phyloP scores from a whole-genome alignment of 2,797 vertebrate genomes.

The Rhinophrynus dorsalis region DNA sequence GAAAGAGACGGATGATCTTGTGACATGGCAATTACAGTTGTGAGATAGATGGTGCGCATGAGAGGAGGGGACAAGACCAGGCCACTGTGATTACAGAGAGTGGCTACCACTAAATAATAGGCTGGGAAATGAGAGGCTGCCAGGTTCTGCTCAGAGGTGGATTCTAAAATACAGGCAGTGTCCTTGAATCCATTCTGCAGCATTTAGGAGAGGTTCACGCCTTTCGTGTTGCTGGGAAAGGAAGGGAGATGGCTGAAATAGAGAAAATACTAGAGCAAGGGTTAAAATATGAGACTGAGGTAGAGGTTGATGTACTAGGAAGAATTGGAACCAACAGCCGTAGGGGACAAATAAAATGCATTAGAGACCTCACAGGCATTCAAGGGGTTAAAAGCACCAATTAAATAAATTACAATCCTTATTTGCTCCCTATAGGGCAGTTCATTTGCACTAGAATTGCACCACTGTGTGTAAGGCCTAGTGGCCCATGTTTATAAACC shows the following conservation, averaged over 20 bases:
- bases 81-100: slow-evolving; percentile 95
- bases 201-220: slow-evolving; percentile 12
- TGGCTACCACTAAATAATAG: slow-evolving; percentile 94
- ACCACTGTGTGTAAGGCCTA: too few species aligned
- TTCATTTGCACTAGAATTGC: too few species aligned
- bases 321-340: too few species aligned
- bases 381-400: too few species aligned
- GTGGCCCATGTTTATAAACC: too few species aligned
- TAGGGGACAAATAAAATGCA: too few species aligned
- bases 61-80: slow-evolving; percentile 83
- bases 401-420: too few species aligned
- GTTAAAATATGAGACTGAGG: background rate
- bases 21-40: slow-evolving; percentile 92
- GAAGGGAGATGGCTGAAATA: background rate
- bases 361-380: too few species aligned
- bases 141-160: slow-evolving; percentile 86
- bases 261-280: background rate
- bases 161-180: slow-evolving; percentile 94
- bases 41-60: slow-evolving; percentile 93
- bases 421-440: too few species aligned
- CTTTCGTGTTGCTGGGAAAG: background rate
- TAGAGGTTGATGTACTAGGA: background rate
- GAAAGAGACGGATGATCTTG: slow-evolving; percentile 64
- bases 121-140: slow-evolving; percentile 96
- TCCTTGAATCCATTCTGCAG: slow-evolving; percentile 60